Evolutionary conservation across 2,888 invertebrate genomes (phyloP), one percentile per base, ranked within the genome.

Genomic region (Brachycybe producta): DNA sequence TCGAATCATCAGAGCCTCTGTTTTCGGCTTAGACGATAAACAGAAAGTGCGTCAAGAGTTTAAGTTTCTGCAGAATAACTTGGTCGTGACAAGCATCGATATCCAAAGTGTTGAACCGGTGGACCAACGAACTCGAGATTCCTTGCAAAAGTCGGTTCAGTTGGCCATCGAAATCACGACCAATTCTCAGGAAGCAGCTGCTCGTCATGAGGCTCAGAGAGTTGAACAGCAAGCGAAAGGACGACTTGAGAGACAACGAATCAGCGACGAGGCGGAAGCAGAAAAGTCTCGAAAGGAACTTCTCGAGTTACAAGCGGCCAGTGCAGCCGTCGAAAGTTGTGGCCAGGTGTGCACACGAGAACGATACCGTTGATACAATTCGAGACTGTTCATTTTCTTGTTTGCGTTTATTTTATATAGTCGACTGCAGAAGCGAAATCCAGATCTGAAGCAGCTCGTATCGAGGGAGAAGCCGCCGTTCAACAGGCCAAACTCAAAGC

Each of bases 161-260:
- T 61, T 72, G 39, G 72, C 72, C 55, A 73, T 72, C 53, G 72
- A 72, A 58, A 72, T 72, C 56, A 73, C 72, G 3, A 73, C 71
- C 48, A 70, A 70, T 59, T 70, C 70, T 8, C 72, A 72, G 59
- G 72, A 72, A 57, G 71, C 71, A 21, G 62, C 70, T 35, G 71
- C 71, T 19, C 67, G 70, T 54, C 70, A 72, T 57, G 71, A 71
- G 56, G 72, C 72, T 4, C 69, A 71, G 55, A 61, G 72, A 42
- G 59, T 70, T 28, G 71, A 72, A 57, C 72, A 72, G 57, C 70
- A 70, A 56, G 71, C 72, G 5, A 66, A 64, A 52, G 72, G 72
- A 50, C 62, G 65, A 19, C 61, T 72, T 52, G 71, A 71, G 57
- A 60, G 70, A 15, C 71, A 72, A 61, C 68, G 67, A 58, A 69